Base-by-base conservation (phyloP, 2,113 vertebrate species). In the Cheirogaleus medius region DNA sequence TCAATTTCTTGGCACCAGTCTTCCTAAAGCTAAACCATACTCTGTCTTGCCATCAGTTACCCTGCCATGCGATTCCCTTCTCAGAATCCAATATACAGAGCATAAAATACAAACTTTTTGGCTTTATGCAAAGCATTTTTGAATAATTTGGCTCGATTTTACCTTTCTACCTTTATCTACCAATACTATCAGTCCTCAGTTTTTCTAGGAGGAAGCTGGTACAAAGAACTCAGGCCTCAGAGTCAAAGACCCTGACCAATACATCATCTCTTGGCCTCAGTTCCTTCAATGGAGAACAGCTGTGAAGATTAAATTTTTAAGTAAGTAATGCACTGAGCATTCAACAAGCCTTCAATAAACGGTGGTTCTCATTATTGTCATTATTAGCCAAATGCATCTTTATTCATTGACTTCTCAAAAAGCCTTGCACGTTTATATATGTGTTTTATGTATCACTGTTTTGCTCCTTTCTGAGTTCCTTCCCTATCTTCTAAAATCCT, bases 51-150 rank as follows among this genome's bases (percentile, higher is more conserved):
- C 9, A 83, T 91, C 52, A 76, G 27, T 83, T 87, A 87, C 21
- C 7, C 44, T 81, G 3, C 52, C 84, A 73, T 58, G 13, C 32
- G 71, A 95, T 44, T 95, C 42, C 23, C 52, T 92, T 56, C 34
- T 91, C 87, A 77, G 37, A 94, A 80, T 74, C 29, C 52, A 89
- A 52, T 21, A 76, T 7, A 85, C 8, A 73, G 34, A 82, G 44
- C 60, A 95, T 69, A 58, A 88, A 63, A 86, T 34, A 63, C 10
- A 82, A 78, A 71, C 9, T n/a, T 91, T 52, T 58, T 77, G 39
- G 63, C 27, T 91, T 96, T 85, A 73, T 63, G 83, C 39, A 95
- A 96, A 77, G 4, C 73, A 96, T 73, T 87, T 91, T 47, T 73
- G 21, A 69, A 73, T 88, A 88, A 56, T 54, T 17, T 93, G 76